phyloP scores from a whole-genome alignment of 2,888 invertebrate species.

The Buathra laborator region DNA sequence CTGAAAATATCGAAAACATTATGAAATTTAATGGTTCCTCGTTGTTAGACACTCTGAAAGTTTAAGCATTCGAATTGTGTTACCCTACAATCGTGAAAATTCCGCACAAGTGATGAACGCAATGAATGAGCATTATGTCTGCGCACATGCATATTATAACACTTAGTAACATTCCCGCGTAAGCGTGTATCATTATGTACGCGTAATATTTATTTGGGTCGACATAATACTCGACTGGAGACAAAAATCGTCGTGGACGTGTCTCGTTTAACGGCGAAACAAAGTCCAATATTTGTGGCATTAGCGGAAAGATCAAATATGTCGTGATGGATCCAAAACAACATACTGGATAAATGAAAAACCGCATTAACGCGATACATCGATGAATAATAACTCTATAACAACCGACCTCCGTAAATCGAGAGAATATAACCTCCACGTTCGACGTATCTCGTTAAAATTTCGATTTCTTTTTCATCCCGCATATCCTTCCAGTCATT shows the following conservation, averaged over 20 bases:
- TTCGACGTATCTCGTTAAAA: conserved; percentile 45
- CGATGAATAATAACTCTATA: neutral
- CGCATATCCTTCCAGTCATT: conserved; percentile 45
- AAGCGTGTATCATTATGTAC: conserved; percentile 61
- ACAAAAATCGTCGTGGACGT: conserved; percentile 59
- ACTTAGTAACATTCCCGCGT: conserved; percentile 54
- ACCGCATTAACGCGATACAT: neutral
- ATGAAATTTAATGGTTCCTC: too few species aligned
- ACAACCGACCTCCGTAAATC: conserved; percentile 39
- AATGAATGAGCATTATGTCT: conserved; percentile 59
- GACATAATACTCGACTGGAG: conserved; percentile 65
- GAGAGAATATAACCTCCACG: conserved; percentile 44
- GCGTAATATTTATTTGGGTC: conserved; percentile 62
- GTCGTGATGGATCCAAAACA: conserved; percentile 35
- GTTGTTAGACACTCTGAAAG: neutral
- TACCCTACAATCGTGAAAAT: conserved; percentile 65
- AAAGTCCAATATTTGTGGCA: conserved; percentile 65
- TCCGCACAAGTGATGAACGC: conserved; percentile 67
- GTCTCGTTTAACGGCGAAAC: conserved; percentile 64
- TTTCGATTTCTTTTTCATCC: conserved; percentile 50
- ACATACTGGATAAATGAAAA: conserved; percentile 16
- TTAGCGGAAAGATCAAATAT: conserved; percentile 59
- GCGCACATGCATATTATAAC: conserved; percentile 37
- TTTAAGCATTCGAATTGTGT: neutral
- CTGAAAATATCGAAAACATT: neutral